Percentiles rank a stretch among this genome's conserved stretches.
Evolutionary conservation across 2,888 invertebrate genomes (phyloP).

Genomic region (Synanthedon formicaeformis): DNA sequence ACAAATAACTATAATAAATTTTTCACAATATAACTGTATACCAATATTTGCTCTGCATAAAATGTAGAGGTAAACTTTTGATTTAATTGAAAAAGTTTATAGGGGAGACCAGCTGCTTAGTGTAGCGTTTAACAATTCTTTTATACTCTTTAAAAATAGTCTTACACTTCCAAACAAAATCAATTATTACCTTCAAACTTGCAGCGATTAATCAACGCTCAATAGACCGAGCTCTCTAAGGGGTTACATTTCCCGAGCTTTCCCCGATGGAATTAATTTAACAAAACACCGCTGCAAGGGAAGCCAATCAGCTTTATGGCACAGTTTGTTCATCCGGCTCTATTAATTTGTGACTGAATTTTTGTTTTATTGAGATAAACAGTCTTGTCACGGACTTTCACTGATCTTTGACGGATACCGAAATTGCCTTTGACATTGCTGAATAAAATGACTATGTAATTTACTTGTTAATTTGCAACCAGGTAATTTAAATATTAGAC

Average conservation of each 20-base stretch:
- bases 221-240: not conserved
- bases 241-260: not conserved
- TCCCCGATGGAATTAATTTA: slow-evolving; percentile 14
- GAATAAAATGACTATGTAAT: too few relatives aligned
- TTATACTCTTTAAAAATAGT: not conserved
- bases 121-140: not conserved
- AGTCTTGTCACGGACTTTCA: slow-evolving; percentile 1
- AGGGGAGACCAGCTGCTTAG: too few relatives aligned
- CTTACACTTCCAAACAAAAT: too few relatives aligned
- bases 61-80: too few relatives aligned
- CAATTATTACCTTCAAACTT: not conserved
- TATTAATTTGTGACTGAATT: slow-evolving; percentile 11
- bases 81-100: too few relatives aligned
- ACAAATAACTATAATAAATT: too few relatives aligned
- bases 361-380: slow-evolving; percentile 2
- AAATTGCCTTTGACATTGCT: not conserved
- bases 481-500: too few relatives aligned
- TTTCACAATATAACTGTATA: too few relatives aligned
- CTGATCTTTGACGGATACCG: not conserved
- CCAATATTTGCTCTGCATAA: too few relatives aligned
- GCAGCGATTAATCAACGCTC: slow-evolving; percentile 2
- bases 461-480: too few relatives aligned
- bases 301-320: slow-evolving; percentile 16
- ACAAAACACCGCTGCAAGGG: slow-evolving; percentile 14
- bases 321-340: slow-evolving; percentile 5